Evolutionary conservation across 2,797 vertebrate species (phyloP), one percentile per base, ranked within the genome.

Genomic region (Siniperca undulata): DNA sequence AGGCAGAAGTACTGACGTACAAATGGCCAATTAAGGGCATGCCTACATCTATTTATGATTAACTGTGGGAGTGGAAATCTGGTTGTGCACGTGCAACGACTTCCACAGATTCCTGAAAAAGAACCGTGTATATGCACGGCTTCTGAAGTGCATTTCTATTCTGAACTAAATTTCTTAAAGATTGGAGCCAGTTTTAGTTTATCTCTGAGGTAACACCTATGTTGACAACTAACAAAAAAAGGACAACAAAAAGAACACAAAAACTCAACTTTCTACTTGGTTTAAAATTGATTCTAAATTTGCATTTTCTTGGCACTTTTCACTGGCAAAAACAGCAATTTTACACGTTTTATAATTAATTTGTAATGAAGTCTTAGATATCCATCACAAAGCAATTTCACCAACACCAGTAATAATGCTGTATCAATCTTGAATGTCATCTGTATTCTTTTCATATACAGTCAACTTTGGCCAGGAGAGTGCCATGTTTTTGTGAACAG

Each of bases 361-460:
- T 52, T 40, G 8, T 19, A 62, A 74, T 27, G 24, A 13, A 53
- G 30, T 69, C 22, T 8, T 19, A 34, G 13, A 53, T 58, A 24
- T 68, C 56, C 27, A 60, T 62, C 11, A 50, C 5, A 62, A 53
- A 74, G 19, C 19, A 12, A 64, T 68, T 70, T 75, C 12, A 65
- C 52, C 20, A 13, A 24, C 46, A 42, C 19, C 22, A 67, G n/a
- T 46, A 30, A 74, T 66, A 52, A 44, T n/a, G 44, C 36, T 70
- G 19, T 14, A 22, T 53, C n/a, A 38, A n/a, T 40, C 12, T 77
- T 17, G 9, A 42, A 70, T 40, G 40, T 30, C 20, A 2, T 77
- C 36, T 38, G 30, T 44, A 50, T 36, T 30, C 24, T 56, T 55
- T 22, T 62, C 40, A 61, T 13, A 62, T n/a, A 50, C 34, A 68